A percentile compares a stretch with the other conserved stretches of the same genome.
phyloP scores from a whole-genome alignment of 2,888 invertebrate species.

The Cantharis rustica region DNA sequence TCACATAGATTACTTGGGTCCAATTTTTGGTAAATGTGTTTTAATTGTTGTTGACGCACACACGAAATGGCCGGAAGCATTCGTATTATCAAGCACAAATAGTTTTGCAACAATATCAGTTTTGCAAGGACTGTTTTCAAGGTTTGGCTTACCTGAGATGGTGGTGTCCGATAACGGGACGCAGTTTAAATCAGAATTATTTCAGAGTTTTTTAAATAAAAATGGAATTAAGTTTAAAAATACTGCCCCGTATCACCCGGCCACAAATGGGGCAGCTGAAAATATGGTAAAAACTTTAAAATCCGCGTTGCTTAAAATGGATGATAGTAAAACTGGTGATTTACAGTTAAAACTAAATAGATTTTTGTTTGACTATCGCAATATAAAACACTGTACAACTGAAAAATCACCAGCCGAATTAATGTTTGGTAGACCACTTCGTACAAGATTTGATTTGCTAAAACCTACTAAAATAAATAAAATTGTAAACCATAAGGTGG shows the following conservation, averaged over 20 bases:
- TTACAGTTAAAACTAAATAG: background rate
- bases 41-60: too few relatives aligned
- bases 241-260: background rate
- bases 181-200: background rate
- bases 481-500: too few relatives aligned
- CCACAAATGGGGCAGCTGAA: slow-evolving; percentile 5
- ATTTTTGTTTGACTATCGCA: background rate
- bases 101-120: background rate
- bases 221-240: slow-evolving; percentile 4
- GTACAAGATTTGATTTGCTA: background rate
- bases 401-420: background rate
- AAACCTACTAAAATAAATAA: too few relatives aligned
- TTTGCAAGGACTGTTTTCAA: background rate
- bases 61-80: too few relatives aligned
- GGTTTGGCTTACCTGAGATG: background rate
- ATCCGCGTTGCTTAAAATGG: background rate
- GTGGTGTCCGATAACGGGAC: slow-evolving; percentile 4
- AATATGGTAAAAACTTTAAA: slow-evolving; percentile 3
- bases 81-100: background rate
- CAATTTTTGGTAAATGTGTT: background rate
- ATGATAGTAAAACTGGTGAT: background rate
- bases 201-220: background rate
- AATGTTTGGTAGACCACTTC: background rate
- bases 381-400: background rate
- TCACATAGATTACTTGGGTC: background rate